Percentiles rank a stretch among this genome's conserved stretches.
Conservation (phyloP, 1,140 invertebrate species). For the Homalodisca vitripennis region DNA sequence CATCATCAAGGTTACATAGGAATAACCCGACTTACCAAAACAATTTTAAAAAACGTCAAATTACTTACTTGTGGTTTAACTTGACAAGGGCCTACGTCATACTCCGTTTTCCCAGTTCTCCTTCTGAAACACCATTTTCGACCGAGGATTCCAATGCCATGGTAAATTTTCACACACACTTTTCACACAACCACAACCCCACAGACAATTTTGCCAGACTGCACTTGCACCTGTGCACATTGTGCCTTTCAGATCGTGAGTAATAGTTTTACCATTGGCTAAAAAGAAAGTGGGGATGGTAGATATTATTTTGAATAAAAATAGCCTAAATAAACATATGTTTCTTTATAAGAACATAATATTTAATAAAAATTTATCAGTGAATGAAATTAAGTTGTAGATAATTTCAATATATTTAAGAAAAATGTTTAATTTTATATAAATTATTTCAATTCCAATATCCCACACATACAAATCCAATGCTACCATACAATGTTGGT, state of each 20-base stretch:
- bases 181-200: conserved; percentile 1
- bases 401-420: background rate
- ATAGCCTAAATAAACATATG: background rate
- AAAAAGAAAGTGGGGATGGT: background rate
- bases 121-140: conserved; percentile 8
- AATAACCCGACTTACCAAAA: background rate
- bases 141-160: conserved; percentile 6
- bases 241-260: background rate
- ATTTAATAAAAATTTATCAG: background rate
- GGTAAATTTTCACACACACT: conserved; percentile 2
- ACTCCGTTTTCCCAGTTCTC: background rate
- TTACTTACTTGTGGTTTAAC: background rate
- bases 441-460: background rate
- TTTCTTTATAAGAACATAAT: background rate
- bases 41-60: background rate
- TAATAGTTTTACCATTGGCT: background rate
- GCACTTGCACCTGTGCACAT: background rate
- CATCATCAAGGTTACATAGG: conserved; percentile 7
- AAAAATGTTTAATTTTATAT: background rate
- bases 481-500: conserved; percentile 5
- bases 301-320: background rate
- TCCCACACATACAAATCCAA: background rate
- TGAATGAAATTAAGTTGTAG: background rate
- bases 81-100: background rate
- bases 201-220: conserved; percentile 15